Evolutionary conservation across 1,140 invertebrate genomes (phyloP).

Genomic region (Ganaspis sp.): DNA sequence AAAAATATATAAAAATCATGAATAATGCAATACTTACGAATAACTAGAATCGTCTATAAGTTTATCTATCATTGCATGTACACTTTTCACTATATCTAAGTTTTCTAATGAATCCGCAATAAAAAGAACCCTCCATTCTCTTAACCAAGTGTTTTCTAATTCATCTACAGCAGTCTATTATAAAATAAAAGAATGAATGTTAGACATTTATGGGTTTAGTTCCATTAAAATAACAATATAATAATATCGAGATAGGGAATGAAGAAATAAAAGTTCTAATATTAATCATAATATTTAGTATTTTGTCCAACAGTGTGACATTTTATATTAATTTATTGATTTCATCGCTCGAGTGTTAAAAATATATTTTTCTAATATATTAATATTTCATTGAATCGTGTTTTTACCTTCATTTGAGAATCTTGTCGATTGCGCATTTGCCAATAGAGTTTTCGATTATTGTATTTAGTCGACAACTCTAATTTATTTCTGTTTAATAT

Average conservation of each 20-base stretch:
- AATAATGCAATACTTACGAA: slow-evolving; percentile 65
- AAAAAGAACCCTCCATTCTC: slow-evolving; percentile 80
- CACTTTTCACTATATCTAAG: slow-evolving; percentile 51
- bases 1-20: background rate
- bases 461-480: slow-evolving; percentile 62
- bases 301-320: too few species aligned
- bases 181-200: slow-evolving; percentile 33
- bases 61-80: slow-evolving; percentile 73
- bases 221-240: slow-evolving; percentile 27
- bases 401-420: slow-evolving; percentile 77
- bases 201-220: too few species aligned
- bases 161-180: slow-evolving; percentile 78
- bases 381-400: background rate
- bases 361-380: background rate
- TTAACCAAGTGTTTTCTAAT: slow-evolving; percentile 81
- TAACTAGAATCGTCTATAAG: slow-evolving; percentile 72
- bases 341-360: too few species aligned
- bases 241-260: too few species aligned
- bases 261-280: too few species aligned
- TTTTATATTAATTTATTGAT: too few species aligned
- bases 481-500: slow-evolving; percentile 63
- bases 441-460: slow-evolving; percentile 77
- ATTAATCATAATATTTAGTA: too few species aligned
- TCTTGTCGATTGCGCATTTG: slow-evolving; percentile 77
- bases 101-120: slow-evolving; percentile 77